phyloP scores from a whole-genome alignment of 1,140 invertebrate species.

The Geopemphigus sp. region DNA sequence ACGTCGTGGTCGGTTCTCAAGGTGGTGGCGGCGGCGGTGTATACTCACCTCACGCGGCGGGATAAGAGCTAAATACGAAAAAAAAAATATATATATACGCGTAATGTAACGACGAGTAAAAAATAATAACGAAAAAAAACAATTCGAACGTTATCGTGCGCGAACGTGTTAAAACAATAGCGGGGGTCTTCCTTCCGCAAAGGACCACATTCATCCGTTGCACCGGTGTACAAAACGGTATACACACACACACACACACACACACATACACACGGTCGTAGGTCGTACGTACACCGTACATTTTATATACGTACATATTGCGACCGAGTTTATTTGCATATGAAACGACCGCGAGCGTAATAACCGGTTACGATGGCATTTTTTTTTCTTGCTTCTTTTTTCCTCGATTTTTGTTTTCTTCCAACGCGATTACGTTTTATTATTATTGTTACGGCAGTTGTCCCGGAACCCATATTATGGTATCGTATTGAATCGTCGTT shows the following conservation, averaged over 20 bases:
- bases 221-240: too few species aligned
- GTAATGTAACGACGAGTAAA: not conserved
- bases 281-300: not conserved
- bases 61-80: not conserved
- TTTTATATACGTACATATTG: not conserved
- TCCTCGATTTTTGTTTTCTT: conserved; percentile 28
- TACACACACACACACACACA: too few species aligned
- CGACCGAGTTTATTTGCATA: conserved; percentile 29
- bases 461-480: too few species aligned
- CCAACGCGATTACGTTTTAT: not conserved
- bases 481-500: too few species aligned
- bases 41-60: conserved; percentile 14
- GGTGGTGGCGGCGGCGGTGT: not conserved
- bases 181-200: conserved; percentile 47
- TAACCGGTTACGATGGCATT: conserved; percentile 44
- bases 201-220: conserved; percentile 28
- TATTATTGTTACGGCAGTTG: not conserved
- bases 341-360: conserved; percentile 8
- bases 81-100: conserved; percentile 8
- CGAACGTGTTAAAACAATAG: conserved; percentile 46
- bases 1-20: conserved; percentile 19
- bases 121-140: not conserved
- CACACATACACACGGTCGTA: too few species aligned
- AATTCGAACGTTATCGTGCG: not conserved
- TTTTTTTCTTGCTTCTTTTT: too few species aligned